Conservation (phyloP, 2,797 vertebrate species). For the Uromys caudimaculatus region DNA sequence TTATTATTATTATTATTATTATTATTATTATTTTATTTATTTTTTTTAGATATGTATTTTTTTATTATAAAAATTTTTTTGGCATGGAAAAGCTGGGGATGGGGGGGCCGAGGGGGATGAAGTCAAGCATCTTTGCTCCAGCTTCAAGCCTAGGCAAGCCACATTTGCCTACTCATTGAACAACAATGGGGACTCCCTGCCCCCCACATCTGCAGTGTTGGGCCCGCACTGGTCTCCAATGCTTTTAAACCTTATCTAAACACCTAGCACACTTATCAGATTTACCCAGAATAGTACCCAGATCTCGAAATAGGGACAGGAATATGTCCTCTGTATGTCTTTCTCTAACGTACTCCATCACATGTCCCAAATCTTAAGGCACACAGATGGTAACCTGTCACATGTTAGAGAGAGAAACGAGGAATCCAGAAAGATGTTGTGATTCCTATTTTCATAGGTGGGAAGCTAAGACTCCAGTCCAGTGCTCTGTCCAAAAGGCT, state of each 20-base stretch:
- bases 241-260: not conserved
- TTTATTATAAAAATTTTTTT: too few relatives aligned
- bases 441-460: not conserved
- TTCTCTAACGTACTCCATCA: not conserved
- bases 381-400: not conserved
- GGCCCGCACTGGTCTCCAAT: slow-evolving; percentile 94
- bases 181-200: not conserved
- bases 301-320: not conserved
- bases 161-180: slow-evolving; percentile 20
- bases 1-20: too few relatives aligned
- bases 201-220: slow-evolving; percentile 87
- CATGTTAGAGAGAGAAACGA: not conserved
- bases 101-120: not conserved
- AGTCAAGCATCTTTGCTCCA: not conserved
- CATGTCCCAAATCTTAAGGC: not conserved
- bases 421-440: not conserved
- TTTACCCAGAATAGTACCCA: not conserved
- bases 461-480: not conserved
- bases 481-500: not conserved
- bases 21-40: too few relatives aligned
- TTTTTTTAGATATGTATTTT: too few relatives aligned
- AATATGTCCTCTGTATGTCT: not conserved
- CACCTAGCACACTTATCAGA: not conserved
- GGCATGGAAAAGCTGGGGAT: slow-evolving; percentile 13
- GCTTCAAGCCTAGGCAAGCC: not conserved